A percentile compares a stretch with the other conserved stretches of the same genome.
phyloP scores from a whole-genome alignment of 1,140 invertebrate species.

The Heliconius himera region DNA sequence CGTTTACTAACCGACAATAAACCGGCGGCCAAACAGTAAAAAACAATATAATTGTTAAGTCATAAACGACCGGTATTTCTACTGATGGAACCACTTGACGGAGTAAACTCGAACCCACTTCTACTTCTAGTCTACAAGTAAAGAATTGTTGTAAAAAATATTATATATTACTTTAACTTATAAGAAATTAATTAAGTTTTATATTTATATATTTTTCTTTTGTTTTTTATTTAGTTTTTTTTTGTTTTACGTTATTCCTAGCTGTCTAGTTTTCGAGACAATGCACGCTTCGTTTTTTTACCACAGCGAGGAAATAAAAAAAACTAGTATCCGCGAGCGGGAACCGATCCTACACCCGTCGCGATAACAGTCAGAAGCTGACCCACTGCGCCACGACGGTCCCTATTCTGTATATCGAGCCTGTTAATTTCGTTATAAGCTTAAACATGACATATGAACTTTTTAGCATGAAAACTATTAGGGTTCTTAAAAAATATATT shows the following conservation, averaged over 20 bases:
- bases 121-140: conserved; percentile 36
- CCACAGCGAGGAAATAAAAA: background rate
- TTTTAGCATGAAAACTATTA: too few relatives aligned
- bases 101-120: conserved; percentile 12
- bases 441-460: too few relatives aligned
- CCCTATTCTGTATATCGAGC: too few relatives aligned
- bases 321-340: too few relatives aligned
- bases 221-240: background rate
- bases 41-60: conserved; percentile 63
- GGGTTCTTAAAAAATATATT: too few relatives aligned
- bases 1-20: conserved; percentile 64
- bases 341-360: too few relatives aligned
- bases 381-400: too few relatives aligned
- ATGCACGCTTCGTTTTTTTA: background rate
- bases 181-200: conserved; percentile 1
- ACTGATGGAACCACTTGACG: conserved; percentile 41
- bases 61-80: conserved; percentile 60
- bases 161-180: background rate
- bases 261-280: background rate
- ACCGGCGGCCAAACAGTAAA: conserved; percentile 57
- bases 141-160: conserved; percentile 7
- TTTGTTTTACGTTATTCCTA: background rate
- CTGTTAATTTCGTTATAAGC: too few relatives aligned
- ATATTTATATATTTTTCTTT: background rate
- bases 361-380: too few relatives aligned